Conservation (phyloP, 1,140 invertebrate genomes). For the Physella acuta region DNA sequence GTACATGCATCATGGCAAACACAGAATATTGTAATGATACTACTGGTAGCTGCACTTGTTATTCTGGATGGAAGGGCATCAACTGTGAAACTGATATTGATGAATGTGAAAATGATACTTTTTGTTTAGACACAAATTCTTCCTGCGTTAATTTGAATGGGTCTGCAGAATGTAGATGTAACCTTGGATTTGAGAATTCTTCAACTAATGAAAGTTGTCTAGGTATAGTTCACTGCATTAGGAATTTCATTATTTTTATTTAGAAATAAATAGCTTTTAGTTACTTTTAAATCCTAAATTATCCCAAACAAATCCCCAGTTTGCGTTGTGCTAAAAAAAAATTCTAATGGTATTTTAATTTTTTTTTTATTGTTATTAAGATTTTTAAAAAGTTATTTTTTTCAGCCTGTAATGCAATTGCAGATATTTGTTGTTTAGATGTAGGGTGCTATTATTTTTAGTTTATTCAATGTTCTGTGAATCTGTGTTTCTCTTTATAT, state of each 20-base stretch:
- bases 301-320: too few species aligned
- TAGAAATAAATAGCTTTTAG: too few species aligned
- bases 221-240: neutral
- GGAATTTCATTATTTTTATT: neutral
- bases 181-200: neutral
- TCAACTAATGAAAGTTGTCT: neutral
- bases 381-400: too few species aligned
- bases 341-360: too few species aligned
- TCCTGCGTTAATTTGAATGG: constrained; percentile 10
- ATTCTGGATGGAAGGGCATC: neutral
- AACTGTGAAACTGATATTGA: neutral
- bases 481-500: neutral
- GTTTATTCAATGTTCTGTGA: neutral
- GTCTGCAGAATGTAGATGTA: constrained; percentile 8
- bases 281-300: too few species aligned
- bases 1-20: neutral
- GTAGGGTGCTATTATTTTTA: neutral
- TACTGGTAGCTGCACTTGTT: neutral
- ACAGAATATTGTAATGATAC: neutral
- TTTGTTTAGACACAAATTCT: neutral
- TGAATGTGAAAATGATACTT: neutral
- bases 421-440: neutral
- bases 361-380: too few species aligned
- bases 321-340: too few species aligned
- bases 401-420: too few species aligned